Base-by-base conservation (phyloP, 35 echinoderm and acorn worm species). In the Apostichopus parvimensis region DNA sequence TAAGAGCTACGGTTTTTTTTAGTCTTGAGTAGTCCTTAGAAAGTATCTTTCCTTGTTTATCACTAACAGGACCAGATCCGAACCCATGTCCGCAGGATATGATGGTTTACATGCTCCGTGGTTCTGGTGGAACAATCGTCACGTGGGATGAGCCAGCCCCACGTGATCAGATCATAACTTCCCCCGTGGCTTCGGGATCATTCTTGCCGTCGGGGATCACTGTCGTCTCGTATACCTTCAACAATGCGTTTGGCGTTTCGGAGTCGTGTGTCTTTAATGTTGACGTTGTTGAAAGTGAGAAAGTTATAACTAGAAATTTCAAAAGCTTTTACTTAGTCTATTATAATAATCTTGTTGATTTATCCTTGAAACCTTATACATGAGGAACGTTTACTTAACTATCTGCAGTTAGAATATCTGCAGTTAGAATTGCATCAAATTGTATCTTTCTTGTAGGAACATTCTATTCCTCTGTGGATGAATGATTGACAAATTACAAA, bases 71-170 rank as follows among this genome's bases (percentile, higher is more conserved):
- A 72, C 62, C 86, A 11, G 62, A 88, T 6, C 86, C 86, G 1
- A 4, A 88, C 25, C 86, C 60, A 45, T 88, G 86, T 14, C 86
- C 60, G 18, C 34, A 52, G 8, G 25, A 88, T 54, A 53, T 88
- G n/a, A 18, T 13, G 24, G 86, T 72, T 8, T 72, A 15, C 52
- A 64, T 14, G 14, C 62, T 88, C 3, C 20, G 86, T 66, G 86
- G 86, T 54, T 72, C 86, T 72, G 86, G 86, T 60, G 86, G 86
- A 60, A 66, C 61, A 10, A 72, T 88, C 12, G 86, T 88, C 86
- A 88, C 86, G 34, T 88, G 86, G 86, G 23, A 52, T 8, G 86
- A 88, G 13, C 86, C 86, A 72, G 86, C 13, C 21, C n/a, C 62
- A 65, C 18, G 10, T 6, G 62, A 88, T 28, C 22, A 26, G 3